These are phyloP conservation scores for Hydra vulgaris DNA, from an alignment of 30 jellyfish, hydroid and myxozoan species.

Conservation along the genomic window DNA sequence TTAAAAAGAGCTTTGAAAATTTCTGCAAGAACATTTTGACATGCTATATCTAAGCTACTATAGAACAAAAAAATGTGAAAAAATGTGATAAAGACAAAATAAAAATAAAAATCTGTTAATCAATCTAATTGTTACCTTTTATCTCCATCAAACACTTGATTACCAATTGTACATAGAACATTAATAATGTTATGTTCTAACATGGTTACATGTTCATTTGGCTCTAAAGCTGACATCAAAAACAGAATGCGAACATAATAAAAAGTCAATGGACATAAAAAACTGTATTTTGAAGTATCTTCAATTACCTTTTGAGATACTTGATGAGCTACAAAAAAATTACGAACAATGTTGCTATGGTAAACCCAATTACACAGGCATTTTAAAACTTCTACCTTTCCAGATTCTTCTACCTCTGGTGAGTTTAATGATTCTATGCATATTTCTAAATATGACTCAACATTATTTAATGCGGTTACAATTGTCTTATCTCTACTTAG, in stretches of 20 bases:
- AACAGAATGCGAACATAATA: constrained; percentile 41
- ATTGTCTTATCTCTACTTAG: constrained; percentile 13
- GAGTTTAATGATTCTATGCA: background rate
- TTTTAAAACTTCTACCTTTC: constrained; percentile 32
- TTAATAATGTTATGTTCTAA: constrained; percentile 9
- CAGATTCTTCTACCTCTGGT: background rate
- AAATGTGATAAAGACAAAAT: background rate
- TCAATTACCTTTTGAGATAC: constrained; percentile 16
- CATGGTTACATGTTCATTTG: constrained; percentile 37
- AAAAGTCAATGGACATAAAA: background rate
- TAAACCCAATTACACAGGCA: constrained; percentile 51
- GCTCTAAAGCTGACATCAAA: constrained; percentile 71
- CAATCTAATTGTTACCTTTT: no score
- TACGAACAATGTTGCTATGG: constrained; percentile 34
- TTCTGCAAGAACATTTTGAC: constrained; percentile 29
- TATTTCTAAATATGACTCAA: background rate
- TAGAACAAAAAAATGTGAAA: background rate
- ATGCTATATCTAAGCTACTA: background rate
- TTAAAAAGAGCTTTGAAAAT: constrained; percentile 56
- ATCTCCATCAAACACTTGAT: background rate
- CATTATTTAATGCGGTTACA: constrained; percentile 11
- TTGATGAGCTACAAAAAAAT: constrained; percentile 6
- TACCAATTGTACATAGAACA: background rate
- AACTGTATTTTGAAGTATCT: background rate
- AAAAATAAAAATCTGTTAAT: no score